Evolutionary conservation across 92 coral and sea anemone genomes (phyloP), one percentile per base, ranked within the genome.

Genomic region (Phymanthus crucifer): DNA sequence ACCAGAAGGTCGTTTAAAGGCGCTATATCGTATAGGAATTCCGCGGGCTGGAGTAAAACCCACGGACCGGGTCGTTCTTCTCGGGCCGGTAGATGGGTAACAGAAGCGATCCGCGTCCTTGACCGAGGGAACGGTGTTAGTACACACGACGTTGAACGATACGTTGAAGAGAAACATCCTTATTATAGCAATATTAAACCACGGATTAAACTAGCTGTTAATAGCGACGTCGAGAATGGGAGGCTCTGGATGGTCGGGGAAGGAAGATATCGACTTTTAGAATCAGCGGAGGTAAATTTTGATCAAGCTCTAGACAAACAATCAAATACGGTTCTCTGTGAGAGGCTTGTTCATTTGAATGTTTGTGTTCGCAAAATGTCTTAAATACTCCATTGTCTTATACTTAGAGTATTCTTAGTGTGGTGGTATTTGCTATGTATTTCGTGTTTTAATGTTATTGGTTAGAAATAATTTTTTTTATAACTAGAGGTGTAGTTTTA

Each of bases 1-100:
- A 95, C 94, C 27, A 94, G 93, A 66, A 90, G 99, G 72, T 94
- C 99, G 18, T 95, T 95, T 23, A 95, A 95, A 85, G 99, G 99
- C 26, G 99, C 97, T 37, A 95, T 95, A 73, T 95, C 99, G 7
- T 95, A 93, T 85, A 94, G 98, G 21, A 95, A 93, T 76, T 92
- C 93, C 23, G 89, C 96, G 1, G 99, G 99, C 14, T 90, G 94
- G 94, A 91, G 93, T 71, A 83, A 89, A 13, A 86, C 89, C 1
- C 89, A 89, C 46, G 91, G 91, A 4, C 90, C 98, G 36, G 96
- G 98, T 24, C 89, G 92, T 75, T 93, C 90, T 26, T 95, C 99
- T 32, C 66, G 99, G 34, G 98, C 94, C 33, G 96, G 93, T 52
- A 86, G 99, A 90, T 93, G 97, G 98, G 94, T 95, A 21, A 88